Evolutionary conservation across 2,888 invertebrate species (phyloP), one percentile per base, ranked within the genome.

Genomic region (Chymomyza caudatula): DNA sequence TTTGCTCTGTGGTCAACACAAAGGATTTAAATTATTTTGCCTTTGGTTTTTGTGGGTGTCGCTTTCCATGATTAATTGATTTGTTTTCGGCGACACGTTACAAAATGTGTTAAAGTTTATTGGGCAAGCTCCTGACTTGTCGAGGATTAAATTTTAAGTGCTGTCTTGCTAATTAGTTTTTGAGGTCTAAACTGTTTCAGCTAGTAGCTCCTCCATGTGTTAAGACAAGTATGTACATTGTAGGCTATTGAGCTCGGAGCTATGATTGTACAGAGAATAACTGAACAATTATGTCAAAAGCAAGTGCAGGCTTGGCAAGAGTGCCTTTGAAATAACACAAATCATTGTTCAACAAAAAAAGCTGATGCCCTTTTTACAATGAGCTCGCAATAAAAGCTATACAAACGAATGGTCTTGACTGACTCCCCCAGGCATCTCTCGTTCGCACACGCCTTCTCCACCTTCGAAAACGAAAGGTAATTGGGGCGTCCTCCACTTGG

Each of bases 1-100:
- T 51, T 51, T 20, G 19, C 51, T 19, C 51, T 78, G 81, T 53
- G 81, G 81, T 81, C 76, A 71, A 66, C 76, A 82, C 58, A 69
- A 78, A 71, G 69, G 78, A 82, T 85, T 79, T 67, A 66, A 75
- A 73, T 77, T 78, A 71, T 72, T 76, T 74, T 74, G 62, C 61
- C 65, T 68, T 68, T 65, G 68, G 75, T 65, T 74, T 67, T 64
- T 77, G 74, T 64, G 68, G 69, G 53, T 66, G 63, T 65, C 67
- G 51, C 60, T 63, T 56, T 67, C 65, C 78, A 71, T 85, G 82
- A 79, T 85, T 85, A 85, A 79, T 79, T 81, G 78, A 65, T 73
- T 69, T 51, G 51, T 51, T 51, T 51, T n/a, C 23, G 25, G 47
- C 13, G 25, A 61, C 60, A 42, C 29, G 29, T 37, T 37, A 37